Evolutionary conservation across 2,797 vertebrate species (phyloP), one percentile per base, ranked within the genome.

Genomic region (Poecilia gillii): DNA sequence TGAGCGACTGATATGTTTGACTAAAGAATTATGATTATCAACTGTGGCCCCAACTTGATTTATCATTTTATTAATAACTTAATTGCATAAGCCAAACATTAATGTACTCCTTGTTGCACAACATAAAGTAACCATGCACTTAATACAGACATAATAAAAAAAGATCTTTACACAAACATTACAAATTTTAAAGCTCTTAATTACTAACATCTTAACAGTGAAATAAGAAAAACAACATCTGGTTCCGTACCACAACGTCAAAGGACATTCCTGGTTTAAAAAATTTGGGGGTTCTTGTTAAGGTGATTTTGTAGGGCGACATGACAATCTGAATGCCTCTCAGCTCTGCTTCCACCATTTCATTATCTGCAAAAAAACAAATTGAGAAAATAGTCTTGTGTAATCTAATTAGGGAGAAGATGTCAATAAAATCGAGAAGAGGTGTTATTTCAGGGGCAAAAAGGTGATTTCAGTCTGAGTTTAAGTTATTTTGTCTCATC

Each of bases 191-290:
- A 0, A 70, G 16, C 3, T 28, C 0, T 28, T 46, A 41, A 0
- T 16, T 0, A 20, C 53, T 2, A 23, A 55, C 41, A 53, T 55
- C 23, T 45, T 46, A 46, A 43, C 5, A 6, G 14, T 14, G n/a
- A n/a, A 46, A 45, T 4, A 45, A 9, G 25, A 45, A 45, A 72
- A 72, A 72, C 13, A 72, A 49, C 7, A 3, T n/a, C 9, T 55
- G 23, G 2, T n/a, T 57, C 51, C n/a, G 39, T 74, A 94, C 93
- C 90, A 0, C 7, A 33, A 96, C 72, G 75, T 92, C 83, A 13
- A 95, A 95, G 13, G 93, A 85, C 93, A 96, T 94, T 81, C 92
- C 94, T 16, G 94, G 93, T 90, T 94, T 95, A 78, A 90, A 96
- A 85, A 81, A 96, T 83, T 90, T 94, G 33, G 94, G 89, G 0